Base-by-base conservation (phyloP, 2,888 invertebrate genomes). In the Heterodera filipjevi region DNA sequence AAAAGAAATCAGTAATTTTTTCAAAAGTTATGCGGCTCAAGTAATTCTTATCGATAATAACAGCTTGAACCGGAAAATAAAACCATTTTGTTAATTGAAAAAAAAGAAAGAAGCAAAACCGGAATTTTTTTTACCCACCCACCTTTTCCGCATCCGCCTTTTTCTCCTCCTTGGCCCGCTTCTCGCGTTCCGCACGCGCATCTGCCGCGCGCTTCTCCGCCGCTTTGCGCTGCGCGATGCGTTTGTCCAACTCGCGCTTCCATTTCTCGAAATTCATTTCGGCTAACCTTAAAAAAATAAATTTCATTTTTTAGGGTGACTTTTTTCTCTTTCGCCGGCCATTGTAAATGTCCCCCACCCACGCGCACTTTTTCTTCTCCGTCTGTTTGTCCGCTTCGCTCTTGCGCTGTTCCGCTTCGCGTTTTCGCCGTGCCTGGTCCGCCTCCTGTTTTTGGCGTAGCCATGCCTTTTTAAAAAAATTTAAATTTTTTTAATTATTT, bases 221-320 rank as follows among this genome's bases (percentile, higher is more conserved):
- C 53, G 22, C 66, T 71, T 70, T 83, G 35, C 80, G 46, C 32
- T 78, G 77, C 30, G n/a, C 49, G 10, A 72, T 46, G 66, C 75
- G 64, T 32, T 32, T 59, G 44, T 81, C 81, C 46, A 68, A 72
- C 76, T 83, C 83, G 33, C 68, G 68, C 53, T 79, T 83, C 81
- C 81, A 81, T 16, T 44, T 76, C n/a, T 53, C 59, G 71, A 82
- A 83, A 27, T 80, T 76, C 33, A 77, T 80, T 16, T 70, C 83
- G 10, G 81, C 80, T 49, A 82, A n/a, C n/a, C 59, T 59, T 71
- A 32, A 71, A 27, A 14, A 27, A 33, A 44, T 44, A 71, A 71
- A 71, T 27, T 71, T 30, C 22, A 71, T 71, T 71, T 30, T 35
- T 44, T 44, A 19, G 32, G 32, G 8, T 35, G 12, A 3, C 14